Conservation (phyloP, 2,888 invertebrate species). For the Nebria salina region DNA sequence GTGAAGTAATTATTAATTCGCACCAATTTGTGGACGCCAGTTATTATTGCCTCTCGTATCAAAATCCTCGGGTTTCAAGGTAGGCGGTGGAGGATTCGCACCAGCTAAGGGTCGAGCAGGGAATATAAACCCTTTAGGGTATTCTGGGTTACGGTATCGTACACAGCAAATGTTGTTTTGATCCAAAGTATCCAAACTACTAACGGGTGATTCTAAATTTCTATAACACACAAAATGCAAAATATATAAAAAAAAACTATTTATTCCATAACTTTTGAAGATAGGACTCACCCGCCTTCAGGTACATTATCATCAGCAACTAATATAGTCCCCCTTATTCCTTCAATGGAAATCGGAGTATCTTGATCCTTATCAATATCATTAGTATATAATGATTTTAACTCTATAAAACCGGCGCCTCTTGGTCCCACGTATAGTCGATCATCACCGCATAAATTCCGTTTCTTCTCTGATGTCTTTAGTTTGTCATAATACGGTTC, state of each 20-base stretch:
- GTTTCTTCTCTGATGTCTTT: slow-evolving; percentile 80
- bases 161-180: slow-evolving; percentile 73
- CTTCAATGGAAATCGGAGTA: slow-evolving; percentile 76
- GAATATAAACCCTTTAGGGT: slow-evolving; percentile 77
- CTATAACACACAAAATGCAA: slow-evolving; percentile 57
- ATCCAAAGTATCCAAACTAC: slow-evolving; percentile 70
- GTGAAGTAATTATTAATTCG: slow-evolving; percentile 58
- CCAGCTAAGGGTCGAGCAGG: slow-evolving; percentile 75
- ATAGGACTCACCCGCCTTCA: slow-evolving; percentile 70
- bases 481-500: slow-evolving; percentile 81
- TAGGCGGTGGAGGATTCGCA: slow-evolving; percentile 76
- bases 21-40: slow-evolving; percentile 82
- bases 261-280: too few relatives aligned
- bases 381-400: slow-evolving; percentile 76
- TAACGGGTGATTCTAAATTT: slow-evolving; percentile 75
- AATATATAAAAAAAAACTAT: neutral
- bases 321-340: slow-evolving; percentile 84
- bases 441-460: slow-evolving; percentile 90
- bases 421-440: slow-evolving; percentile 83
- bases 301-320: slow-evolving; percentile 76
- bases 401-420: slow-evolving; percentile 75
- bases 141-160: slow-evolving; percentile 82
- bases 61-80: slow-evolving; percentile 82
- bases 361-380: slow-evolving; percentile 64
- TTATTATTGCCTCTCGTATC: slow-evolving; percentile 72